A percentile compares a stretch with the other conserved stretches of the same genome.
phyloP scores from a whole-genome alignment of 1,140 invertebrate species.

The Apolygus lucorum region DNA sequence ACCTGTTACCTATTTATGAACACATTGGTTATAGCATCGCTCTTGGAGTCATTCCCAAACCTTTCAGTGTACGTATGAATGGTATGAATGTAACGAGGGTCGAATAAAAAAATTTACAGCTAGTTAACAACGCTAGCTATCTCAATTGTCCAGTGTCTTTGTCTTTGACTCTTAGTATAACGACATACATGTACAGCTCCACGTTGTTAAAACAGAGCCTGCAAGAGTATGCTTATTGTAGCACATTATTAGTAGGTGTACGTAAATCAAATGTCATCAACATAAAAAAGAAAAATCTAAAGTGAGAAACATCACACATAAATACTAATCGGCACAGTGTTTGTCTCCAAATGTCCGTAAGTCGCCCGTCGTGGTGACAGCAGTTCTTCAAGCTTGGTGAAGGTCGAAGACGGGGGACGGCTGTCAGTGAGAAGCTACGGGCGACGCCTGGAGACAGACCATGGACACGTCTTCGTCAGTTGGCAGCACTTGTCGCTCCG shows the following conservation, averaged over 20 bases:
- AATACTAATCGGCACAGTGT: background rate
- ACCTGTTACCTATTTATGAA: constrained; percentile 22
- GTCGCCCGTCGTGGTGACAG: constrained; percentile 3
- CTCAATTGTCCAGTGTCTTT: background rate
- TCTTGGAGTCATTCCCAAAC: constrained; percentile 15
- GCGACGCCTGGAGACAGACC: constrained; percentile 18
- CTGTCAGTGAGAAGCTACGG: constrained; percentile 11
- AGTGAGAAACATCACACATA: constrained; percentile 9
- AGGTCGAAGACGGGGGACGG: constrained; percentile 20
- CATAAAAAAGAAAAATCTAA: background rate
- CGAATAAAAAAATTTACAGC: background rate
- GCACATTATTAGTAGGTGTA: background rate
- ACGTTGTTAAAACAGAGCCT: background rate
- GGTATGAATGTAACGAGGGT: background rate
- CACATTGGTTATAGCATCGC: constrained; percentile 21
- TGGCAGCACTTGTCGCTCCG: background rate
- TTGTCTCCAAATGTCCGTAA: background rate
- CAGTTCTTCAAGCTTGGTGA: constrained; percentile 20
- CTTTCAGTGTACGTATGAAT: background rate
- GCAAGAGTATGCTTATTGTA: background rate
- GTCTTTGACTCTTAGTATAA: background rate
- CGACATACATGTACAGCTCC: background rate
- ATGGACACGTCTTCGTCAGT: background rate
- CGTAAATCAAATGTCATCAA: background rate
- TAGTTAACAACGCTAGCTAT: background rate